Conservation (phyloP, 1,140 invertebrate species). For the Polypedilum pembai region DNA sequence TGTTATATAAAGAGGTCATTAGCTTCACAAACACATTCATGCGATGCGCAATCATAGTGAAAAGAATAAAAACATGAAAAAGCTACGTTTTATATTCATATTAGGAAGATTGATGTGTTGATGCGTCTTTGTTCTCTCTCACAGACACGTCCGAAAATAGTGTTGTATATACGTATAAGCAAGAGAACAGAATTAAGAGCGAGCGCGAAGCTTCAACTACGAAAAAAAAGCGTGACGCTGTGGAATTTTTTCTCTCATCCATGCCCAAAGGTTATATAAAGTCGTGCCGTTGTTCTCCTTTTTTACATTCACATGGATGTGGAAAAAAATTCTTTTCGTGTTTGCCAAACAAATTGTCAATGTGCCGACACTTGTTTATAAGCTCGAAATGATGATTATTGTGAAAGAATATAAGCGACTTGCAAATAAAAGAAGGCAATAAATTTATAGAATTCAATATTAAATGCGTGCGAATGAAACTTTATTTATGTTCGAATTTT, state of each 20-base stretch:
- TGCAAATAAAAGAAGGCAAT: neutral
- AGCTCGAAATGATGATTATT: neutral
- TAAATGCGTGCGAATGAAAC: neutral
- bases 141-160: no score
- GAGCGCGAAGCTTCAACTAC: neutral
- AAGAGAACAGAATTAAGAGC: no score
- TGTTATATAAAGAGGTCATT: constrained; percentile 18
- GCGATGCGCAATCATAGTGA: neutral
- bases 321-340: neutral
- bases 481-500: neutral
- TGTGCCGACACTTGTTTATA: neutral
- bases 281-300: neutral
- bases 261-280: constrained; percentile 18
- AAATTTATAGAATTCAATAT: neutral
- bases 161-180: no score
- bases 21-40: neutral
- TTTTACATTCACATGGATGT: neutral
- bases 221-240: neutral
- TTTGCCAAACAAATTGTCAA: neutral
- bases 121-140: neutral
- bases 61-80: neutral
- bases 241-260: neutral
- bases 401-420: neutral
- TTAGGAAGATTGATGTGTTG: neutral
- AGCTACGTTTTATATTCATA: neutral